phyloP scores from a whole-genome alignment of 2,797 vertebrate species.

The Peromyscus melanophrys region DNA sequence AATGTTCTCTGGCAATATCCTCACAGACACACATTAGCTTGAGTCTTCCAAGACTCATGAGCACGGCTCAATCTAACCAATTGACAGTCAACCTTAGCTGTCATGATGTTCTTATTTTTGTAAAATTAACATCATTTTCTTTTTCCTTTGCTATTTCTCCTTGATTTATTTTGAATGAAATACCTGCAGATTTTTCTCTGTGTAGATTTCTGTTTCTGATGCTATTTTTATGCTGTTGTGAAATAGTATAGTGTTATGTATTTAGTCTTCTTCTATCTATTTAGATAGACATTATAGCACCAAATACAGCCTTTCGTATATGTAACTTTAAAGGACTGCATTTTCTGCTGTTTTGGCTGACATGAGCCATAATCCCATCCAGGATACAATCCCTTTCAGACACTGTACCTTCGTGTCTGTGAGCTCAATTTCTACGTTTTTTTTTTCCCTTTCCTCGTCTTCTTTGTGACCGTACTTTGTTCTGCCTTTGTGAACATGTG shows the following conservation, averaged over 20 bases:
- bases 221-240: background rate
- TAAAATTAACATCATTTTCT: background rate
- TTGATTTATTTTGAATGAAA: background rate
- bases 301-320: background rate
- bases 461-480: too few relatives aligned
- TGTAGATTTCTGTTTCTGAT: background rate
- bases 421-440: background rate
- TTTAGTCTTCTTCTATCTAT: background rate
- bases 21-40: background rate
- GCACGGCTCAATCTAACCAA: background rate
- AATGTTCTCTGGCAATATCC: background rate
- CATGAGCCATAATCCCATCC: too few relatives aligned
- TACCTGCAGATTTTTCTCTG: background rate
- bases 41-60: background rate
- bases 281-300: background rate
- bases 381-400: background rate
- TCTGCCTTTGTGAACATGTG: background rate
- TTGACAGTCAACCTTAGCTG: background rate
- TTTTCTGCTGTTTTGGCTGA: background rate
- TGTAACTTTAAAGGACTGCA: background rate
- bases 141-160: background rate
- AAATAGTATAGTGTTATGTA: background rate
- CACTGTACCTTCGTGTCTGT: background rate
- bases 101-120: background rate
- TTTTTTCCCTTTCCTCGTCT: background rate